Base-by-base conservation (phyloP, 2,797 vertebrate species). In the Carduelis carduelis region DNA sequence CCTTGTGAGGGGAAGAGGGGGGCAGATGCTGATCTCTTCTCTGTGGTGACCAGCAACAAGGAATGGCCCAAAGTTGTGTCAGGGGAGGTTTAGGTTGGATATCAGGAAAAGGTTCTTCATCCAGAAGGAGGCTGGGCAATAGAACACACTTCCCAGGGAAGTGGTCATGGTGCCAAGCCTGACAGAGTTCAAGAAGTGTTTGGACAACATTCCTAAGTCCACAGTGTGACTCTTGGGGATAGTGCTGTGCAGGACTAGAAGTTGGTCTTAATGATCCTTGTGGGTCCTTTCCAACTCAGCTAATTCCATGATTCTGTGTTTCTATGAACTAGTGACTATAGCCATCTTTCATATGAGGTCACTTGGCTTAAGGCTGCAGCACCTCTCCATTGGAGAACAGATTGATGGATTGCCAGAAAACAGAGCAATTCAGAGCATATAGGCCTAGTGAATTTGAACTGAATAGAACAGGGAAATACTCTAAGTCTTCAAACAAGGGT, bases 101-200 rank as follows among this genome's bases (percentile, higher is more conserved):
- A 52, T n/a, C 14, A 37, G n/a, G 27, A 15, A 28, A 66, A 66
- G 12, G 1, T 34, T 52, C 12, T 52, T 75, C 23, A 37, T 22
- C 22, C 22, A 37, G 37, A 68, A 28, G 23, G n/a, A 37, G 46
- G 8, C 0, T 76, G 61, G 46, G 11, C 11, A n/a, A 27, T 28
- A 27, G 55, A 68, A 60, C 10, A 24, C 19, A 4, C 7, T 39
- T 6, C 8, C 12, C 11, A 39, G 12, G 11, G 39, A 24, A 68
- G 23, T 21, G 24, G 4, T 39, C 11, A 69, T 0, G 0, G 39
- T 24, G 17, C 28, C 55, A 69, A 37, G 20, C 11, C 14, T 22
- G 20, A 34, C 24, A 39, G 39, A 68, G 6, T 8, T 53, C 34
- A 30, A 26, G 37, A 59, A n/a, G 11, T 6, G 11, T 69, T 77